These are phyloP conservation scores for Drosophila peninsularis DNA, from an alignment of 2,888 invertebrate genomes.

Conservation along the genomic window DNA sequence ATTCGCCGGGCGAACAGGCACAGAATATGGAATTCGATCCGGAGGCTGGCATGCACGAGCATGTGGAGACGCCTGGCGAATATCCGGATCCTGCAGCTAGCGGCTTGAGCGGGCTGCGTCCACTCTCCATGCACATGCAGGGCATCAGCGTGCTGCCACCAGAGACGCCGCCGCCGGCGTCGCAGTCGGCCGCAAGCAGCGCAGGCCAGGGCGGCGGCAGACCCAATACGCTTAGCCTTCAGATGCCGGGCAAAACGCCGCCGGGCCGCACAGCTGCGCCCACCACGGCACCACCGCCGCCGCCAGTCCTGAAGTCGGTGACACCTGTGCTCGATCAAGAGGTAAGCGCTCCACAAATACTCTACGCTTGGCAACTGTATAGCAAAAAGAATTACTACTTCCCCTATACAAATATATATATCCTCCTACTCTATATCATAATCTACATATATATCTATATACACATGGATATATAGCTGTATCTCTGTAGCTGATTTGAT, in stretches of 20 bases:
- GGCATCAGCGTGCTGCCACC: slow-evolving; percentile 86
- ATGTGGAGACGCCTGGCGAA: slow-evolving; percentile 90
- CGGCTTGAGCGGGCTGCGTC: slow-evolving; percentile 92
- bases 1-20: slow-evolving; percentile 85
- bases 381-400: slow-evolving; percentile 27
- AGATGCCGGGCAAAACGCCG: slow-evolving; percentile 56
- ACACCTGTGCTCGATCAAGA: slow-evolving; percentile 87
- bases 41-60: slow-evolving; percentile 86
- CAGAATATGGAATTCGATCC: slow-evolving; percentile 86
- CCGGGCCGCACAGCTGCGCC: slow-evolving; percentile 70
- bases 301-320: slow-evolving; percentile 83
- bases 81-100: slow-evolving; percentile 90
- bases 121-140: slow-evolving; percentile 88
- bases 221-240: slow-evolving; percentile 66
- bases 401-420: slow-evolving; percentile 19
- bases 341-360: slow-evolving; percentile 84
- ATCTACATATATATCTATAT: slow-evolving; percentile 12
- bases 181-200: neutral
- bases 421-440: slow-evolving; percentile 8
- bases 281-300: slow-evolving; percentile 84
- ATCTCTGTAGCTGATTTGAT: slow-evolving; percentile 56
- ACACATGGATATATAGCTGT: slow-evolving; percentile 28
- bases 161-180: slow-evolving; percentile 81
- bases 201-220: slow-evolving; percentile 48
- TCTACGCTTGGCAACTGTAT: slow-evolving; percentile 27